Percentiles rank a stretch among this genome's conserved stretches.
phyloP scores from a whole-genome alignment of 35 echinoderm and acorn worm genomes.

The Stichopus chloronotus region DNA sequence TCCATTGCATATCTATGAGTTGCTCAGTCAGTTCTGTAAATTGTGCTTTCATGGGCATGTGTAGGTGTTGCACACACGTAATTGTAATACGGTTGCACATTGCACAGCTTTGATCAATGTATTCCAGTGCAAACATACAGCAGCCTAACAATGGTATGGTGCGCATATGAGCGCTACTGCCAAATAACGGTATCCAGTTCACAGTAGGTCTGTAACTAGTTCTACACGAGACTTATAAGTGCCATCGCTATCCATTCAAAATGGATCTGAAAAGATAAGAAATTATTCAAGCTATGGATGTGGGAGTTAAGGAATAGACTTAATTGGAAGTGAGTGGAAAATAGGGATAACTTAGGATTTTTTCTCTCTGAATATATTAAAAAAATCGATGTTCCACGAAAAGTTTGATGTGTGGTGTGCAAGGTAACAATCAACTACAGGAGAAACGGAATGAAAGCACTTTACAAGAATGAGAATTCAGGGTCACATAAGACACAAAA shows the following conservation, averaged over 20 bases:
- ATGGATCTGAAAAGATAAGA: not conserved
- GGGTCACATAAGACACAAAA: slow-evolving; percentile 26
- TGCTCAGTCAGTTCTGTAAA: not conserved
- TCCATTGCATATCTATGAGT: not conserved
- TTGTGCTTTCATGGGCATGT: not conserved
- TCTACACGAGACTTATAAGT: not conserved
- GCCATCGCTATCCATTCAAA: not conserved
- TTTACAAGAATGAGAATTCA: slow-evolving; percentile 56
- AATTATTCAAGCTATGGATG: not conserved
- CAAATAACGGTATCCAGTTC: too few relatives aligned
- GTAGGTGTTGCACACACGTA: not conserved
- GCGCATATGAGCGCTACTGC: not conserved
- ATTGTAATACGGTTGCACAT: too few relatives aligned
- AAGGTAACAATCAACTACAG: slow-evolving; percentile 28
- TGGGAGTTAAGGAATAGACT: not conserved
- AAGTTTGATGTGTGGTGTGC: slow-evolving; percentile 34
- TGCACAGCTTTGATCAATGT: too few relatives aligned
- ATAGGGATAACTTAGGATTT: too few relatives aligned
- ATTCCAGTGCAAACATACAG: not conserved
- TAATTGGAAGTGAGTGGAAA: slow-evolving; percentile 6
- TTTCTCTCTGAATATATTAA: slow-evolving; percentile 12
- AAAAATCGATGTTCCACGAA: slow-evolving; percentile 6
- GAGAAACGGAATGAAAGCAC: slow-evolving; percentile 48
- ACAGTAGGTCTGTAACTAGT: not conserved
- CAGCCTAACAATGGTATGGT: not conserved